Percentiles rank a stretch among this genome's conserved stretches.
phyloP scores from a whole-genome alignment of 2,113 vertebrate species.

The Xiphophorus couchianus region DNA sequence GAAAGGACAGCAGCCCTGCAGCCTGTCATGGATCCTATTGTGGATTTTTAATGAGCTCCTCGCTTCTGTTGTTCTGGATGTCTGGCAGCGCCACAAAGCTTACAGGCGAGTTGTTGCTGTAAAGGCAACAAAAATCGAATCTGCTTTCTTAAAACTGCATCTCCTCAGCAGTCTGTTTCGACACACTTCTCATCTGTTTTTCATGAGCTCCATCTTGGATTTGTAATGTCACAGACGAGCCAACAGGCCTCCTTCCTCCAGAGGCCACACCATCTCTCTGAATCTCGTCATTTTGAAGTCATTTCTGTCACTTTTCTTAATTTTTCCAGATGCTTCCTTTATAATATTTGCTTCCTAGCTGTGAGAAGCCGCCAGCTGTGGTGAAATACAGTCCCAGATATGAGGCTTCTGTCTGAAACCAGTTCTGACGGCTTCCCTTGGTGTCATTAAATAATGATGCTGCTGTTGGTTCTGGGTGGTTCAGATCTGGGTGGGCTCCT shows the following conservation, averaged over 20 bases:
- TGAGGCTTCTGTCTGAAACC: constrained; percentile 28
- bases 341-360: constrained; percentile 8
- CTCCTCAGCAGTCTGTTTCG: constrained; percentile 16
- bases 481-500: constrained; percentile 65
- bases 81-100: neutral
- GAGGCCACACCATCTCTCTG: constrained; percentile 18
- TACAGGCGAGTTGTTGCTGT: constrained; percentile 22
- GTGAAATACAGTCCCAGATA: constrained; percentile 37
- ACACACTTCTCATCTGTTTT: constrained; percentile 28
- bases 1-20: constrained; percentile 16
- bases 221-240: constrained; percentile 45
- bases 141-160: neutral
- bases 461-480: constrained; percentile 57
- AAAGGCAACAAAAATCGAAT: constrained; percentile 25
- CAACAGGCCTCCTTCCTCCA: constrained; percentile 45
- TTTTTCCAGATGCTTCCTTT: neutral
- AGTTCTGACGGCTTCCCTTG: constrained; percentile 33
- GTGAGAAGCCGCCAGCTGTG: constrained; percentile 8
- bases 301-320: constrained; percentile 9
- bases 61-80: constrained; percentile 3
- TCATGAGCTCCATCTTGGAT: constrained; percentile 17
- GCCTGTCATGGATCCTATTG: constrained; percentile 11
- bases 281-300: constrained; percentile 19
- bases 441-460: constrained; percentile 41
- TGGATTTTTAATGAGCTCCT: constrained; percentile 54